Conservation (phyloP, 2,797 vertebrate genomes). For the Phrynocephalus forsythii region DNA sequence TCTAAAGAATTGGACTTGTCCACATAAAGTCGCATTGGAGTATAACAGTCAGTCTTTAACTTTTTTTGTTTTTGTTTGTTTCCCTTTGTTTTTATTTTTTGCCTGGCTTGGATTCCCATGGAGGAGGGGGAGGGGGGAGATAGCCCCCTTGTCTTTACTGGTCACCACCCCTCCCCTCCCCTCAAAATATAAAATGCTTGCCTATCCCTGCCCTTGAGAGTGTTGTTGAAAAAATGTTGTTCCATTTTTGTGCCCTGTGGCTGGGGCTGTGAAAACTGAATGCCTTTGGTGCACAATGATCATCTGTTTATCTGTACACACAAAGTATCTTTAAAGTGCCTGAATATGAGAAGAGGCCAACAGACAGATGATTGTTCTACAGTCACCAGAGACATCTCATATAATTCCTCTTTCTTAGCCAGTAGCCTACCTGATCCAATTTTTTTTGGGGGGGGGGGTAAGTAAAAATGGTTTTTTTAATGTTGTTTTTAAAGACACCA, state of each 20-base stretch:
- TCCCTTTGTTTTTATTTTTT: too few species aligned
- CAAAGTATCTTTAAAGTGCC: not conserved
- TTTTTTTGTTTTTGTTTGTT: too few species aligned
- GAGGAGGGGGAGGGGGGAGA: too few species aligned
- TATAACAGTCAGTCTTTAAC: not conserved
- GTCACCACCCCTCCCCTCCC: too few species aligned
- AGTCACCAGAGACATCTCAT: not conserved
- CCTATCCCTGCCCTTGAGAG: not conserved
- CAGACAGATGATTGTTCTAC: not conserved
- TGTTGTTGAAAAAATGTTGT: not conserved
- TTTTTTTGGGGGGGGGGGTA: not conserved
- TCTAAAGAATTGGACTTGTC: too few species aligned
- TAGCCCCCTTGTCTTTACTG: too few species aligned
- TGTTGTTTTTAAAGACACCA: not conserved
- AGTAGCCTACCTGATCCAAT: not conserved
- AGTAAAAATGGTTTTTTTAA: not conserved
- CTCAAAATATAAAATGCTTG: not conserved
- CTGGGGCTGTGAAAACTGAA: not conserved
- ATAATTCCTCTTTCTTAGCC: not conserved
- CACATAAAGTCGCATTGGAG: too few species aligned
- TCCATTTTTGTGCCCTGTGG: not conserved
- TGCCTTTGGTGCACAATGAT: not conserved
- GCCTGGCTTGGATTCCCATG: too few species aligned
- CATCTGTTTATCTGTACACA: not conserved
- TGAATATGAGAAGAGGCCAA: not conserved